Evolutionary conservation across 2,113 vertebrate species (phyloP).

Genomic region (Pristiophorus japonicus): DNA sequence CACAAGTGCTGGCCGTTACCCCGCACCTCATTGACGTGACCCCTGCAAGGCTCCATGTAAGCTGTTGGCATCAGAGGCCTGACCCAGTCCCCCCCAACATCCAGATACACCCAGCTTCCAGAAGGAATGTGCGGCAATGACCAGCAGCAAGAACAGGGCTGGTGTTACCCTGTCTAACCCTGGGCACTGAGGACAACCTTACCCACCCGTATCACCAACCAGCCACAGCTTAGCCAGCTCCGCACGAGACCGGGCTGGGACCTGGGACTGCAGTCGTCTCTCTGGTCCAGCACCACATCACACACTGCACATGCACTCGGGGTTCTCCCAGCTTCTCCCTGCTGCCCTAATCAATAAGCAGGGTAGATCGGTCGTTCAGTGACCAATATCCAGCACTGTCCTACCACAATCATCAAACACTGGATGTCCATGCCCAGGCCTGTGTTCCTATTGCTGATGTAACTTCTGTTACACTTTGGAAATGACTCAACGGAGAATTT

Average conservation of each 20-base stretch:
- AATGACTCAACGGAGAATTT: background rate
- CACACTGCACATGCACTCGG: background rate
- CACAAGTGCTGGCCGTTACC: no score
- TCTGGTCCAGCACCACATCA: background rate
- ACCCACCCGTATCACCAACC: background rate
- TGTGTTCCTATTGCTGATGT: background rate
- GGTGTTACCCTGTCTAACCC: background rate
- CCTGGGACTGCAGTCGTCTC: background rate
- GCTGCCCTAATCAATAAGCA: background rate
- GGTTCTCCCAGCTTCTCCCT: background rate
- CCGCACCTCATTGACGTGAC: background rate
- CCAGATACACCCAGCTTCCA: background rate
- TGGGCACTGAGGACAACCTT: background rate
- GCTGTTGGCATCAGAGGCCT: background rate
- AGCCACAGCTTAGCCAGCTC: background rate
- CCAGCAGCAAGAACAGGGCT: background rate
- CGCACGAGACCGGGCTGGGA: background rate
- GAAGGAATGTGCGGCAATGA: background rate
- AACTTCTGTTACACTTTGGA: background rate
- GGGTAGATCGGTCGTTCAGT: background rate
- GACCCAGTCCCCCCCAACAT: background rate
- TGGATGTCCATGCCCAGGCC: background rate
- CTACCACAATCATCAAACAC: background rate
- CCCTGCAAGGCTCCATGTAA: background rate
- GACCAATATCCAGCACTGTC: background rate